Percentiles rank a stretch among this genome's conserved stretches.
Conservation (phyloP, 35 echinoderm and acorn worm genomes). For the Apostichopus japonicus region DNA sequence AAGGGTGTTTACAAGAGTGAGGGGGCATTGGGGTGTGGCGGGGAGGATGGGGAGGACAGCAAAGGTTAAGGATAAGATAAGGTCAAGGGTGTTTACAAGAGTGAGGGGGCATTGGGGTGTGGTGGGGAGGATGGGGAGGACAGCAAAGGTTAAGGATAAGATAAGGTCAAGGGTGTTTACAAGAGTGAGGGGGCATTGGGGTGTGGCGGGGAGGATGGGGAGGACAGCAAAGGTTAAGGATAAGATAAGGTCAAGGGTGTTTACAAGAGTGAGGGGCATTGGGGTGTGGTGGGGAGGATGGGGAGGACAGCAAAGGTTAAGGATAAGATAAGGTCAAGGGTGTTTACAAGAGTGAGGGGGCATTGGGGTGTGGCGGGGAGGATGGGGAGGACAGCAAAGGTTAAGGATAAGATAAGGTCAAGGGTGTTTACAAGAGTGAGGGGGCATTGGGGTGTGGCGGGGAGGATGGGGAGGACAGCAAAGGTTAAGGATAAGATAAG, state of each 20-base stretch:
- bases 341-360: not conserved
- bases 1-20: not conserved
- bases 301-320: conserved; percentile 71
- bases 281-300: no score
- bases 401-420: not conserved
- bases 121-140: not conserved
- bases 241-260: not conserved
- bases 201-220: no score
- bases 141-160: conserved; percentile 68
- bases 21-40: no score
- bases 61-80: not conserved
- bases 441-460: no score
- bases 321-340: not conserved
- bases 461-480: conserved; percentile 13
- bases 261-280: not conserved
- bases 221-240: no score
- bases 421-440: not conserved
- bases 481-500: conserved; percentile 62
- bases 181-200: no score
- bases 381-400: no score
- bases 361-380: no score
- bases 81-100: not conserved
- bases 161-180: not conserved
- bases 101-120: no score
- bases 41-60: no score